A percentile compares a stretch with the other conserved stretches of the same genome.
Evolutionary conservation across 2,797 vertebrate genomes (phyloP).

Genomic region (Threskiornis aethiopicus): DNA sequence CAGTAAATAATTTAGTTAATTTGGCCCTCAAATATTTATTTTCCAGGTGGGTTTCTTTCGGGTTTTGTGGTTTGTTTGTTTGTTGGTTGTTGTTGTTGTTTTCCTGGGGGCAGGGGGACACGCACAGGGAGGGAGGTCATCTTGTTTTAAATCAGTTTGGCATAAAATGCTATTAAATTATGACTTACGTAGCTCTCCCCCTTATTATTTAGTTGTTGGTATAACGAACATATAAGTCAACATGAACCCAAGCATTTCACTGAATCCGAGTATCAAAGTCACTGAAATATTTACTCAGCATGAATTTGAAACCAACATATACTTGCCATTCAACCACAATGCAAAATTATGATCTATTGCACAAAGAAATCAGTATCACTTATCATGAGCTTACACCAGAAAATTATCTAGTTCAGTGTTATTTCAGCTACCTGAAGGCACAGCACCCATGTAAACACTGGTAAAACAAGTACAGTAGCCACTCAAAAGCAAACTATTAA

Average conservation of each 20-base stretch:
- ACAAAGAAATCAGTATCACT: not conserved
- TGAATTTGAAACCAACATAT: not conserved
- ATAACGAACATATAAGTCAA: not conserved
- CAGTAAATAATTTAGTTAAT: not conserved
- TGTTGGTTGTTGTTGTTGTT: no score
- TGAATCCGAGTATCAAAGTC: not conserved
- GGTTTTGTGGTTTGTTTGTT: no score
- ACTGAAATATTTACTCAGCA: not conserved
- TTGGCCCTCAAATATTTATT: not conserved
- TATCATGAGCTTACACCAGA: not conserved
- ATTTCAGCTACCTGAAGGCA: not conserved
- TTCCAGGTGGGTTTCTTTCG: not conserved
- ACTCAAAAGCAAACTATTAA: not conserved
- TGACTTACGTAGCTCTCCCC: not conserved
- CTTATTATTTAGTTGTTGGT: not conserved
- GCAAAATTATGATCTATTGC: not conserved
- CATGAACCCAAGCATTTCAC: not conserved
- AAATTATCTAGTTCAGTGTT: not conserved
- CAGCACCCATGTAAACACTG: not conserved
- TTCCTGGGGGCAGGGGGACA: accelerated
- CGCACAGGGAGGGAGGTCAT: not conserved
- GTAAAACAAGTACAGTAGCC: not conserved
- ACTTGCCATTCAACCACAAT: not conserved
- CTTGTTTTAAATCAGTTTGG: not conserved
- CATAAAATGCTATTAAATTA: not conserved